These are phyloP conservation scores for Panagrolaimus sp. DNA, from an alignment of 1,140 invertebrate genomes.

Conservation along the genomic window DNA sequence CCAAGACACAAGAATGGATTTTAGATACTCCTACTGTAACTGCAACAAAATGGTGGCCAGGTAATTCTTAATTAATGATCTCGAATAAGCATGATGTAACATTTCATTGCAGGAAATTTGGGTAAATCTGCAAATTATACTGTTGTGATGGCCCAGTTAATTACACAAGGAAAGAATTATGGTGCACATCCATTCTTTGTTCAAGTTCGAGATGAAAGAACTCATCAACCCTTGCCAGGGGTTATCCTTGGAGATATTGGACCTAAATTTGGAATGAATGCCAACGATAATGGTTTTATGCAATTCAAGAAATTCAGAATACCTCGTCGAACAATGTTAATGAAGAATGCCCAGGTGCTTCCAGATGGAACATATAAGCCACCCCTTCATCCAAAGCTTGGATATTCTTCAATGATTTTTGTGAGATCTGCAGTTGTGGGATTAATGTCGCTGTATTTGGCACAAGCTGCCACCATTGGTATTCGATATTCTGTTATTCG, in stretches of 20 bases:
- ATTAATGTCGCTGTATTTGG: constrained; percentile 36
- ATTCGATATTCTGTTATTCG: constrained; percentile 76
- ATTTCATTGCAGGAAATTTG: no score
- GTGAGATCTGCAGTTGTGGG: constrained; percentile 70
- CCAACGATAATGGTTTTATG: constrained; percentile 69
- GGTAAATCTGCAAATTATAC: constrained; percentile 85
- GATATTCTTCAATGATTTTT: constrained; percentile 90
- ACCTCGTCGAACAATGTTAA: constrained; percentile 21
- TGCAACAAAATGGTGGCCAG: constrained; percentile 68
- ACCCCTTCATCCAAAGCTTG: constrained; percentile 74
- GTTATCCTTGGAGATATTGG: constrained; percentile 88
- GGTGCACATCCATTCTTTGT: constrained; percentile 87
- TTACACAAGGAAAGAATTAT: constrained; percentile 73
- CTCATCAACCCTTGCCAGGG: constrained; percentile 74
- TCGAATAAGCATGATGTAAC: no score
- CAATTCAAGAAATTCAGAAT: constrained; percentile 24
- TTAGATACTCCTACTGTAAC: constrained; percentile 77
- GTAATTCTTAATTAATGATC: no score
- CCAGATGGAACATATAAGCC: constrained; percentile 82
- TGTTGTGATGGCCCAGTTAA: constrained; percentile 75
- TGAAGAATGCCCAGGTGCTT: constrained; percentile 41
- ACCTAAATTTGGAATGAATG: constrained; percentile 79
- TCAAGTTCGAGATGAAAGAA: constrained; percentile 76
- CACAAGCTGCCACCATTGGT: constrained; percentile 58
- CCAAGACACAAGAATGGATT: constrained; percentile 74